Percentiles rank a stretch among this genome's conserved stretches.
phyloP scores from a whole-genome alignment of 2,797 vertebrate species.

The Ptychobarbus kaznakovi region DNA sequence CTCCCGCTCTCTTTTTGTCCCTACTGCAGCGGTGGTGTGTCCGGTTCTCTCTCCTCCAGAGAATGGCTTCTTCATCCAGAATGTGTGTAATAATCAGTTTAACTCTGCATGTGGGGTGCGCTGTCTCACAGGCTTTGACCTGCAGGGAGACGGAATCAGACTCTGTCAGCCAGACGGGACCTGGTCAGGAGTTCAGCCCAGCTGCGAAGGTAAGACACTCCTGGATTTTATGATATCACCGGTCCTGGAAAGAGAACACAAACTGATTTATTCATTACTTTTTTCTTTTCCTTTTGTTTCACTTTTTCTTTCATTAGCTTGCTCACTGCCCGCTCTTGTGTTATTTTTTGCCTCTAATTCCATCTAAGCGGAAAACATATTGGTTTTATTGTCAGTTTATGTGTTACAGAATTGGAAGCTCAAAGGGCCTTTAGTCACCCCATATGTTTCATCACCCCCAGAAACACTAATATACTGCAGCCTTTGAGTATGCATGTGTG shows the following conservation, averaged over 20 bases:
- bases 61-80: constrained; percentile 93
- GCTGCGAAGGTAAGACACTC: constrained; percentile 84
- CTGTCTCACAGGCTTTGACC: constrained; percentile 89
- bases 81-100: constrained; percentile 92
- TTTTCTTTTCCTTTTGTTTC: background rate
- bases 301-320: background rate
- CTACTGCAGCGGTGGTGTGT: constrained; percentile 85
- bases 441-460: constrained; percentile 54
- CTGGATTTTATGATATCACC: background rate
- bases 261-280: background rate
- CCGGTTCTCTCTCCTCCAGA: constrained; percentile 86
- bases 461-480: constrained; percentile 62
- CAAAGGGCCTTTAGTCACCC: constrained; percentile 15
- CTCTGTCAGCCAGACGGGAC: constrained; percentile 89
- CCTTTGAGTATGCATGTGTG: constrained; percentile 19
- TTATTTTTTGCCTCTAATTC: constrained; percentile 6
- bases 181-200: constrained; percentile 89
- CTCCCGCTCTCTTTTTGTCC: background rate
- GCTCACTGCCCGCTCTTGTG: background rate
- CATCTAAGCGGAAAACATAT: constrained; percentile 20
- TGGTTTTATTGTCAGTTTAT: constrained; percentile 49
- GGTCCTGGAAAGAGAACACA: background rate
- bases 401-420: constrained; percentile 37
- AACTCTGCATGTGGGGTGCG: constrained; percentile 93
- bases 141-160: constrained; percentile 88